Evolutionary conservation across 2,888 invertebrate species (phyloP), one percentile per base, ranked within the genome.

Genomic region (Dicyrtomina minuta): DNA sequence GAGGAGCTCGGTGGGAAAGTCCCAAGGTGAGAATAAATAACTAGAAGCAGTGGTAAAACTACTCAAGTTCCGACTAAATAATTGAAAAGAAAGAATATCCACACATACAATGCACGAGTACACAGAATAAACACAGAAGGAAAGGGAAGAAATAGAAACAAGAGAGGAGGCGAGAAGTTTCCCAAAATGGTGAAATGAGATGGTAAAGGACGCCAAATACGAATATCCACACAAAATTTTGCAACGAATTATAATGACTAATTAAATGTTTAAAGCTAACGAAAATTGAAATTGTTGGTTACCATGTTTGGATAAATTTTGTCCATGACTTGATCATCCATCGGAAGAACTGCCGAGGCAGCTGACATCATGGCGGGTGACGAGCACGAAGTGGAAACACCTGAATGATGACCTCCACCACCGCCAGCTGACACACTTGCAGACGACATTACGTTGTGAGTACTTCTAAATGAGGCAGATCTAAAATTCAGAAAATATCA

Each of bases 331-430:
- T 60, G 60, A 26, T 68, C 60, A 55, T 68, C 68, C 46, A 68
- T 53, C n/a, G 68, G 68, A 43, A 68, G 61, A 33, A 53, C 55
- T 15, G 68, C 68, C 24, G 68, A 68, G 59, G 68, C 61, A 15
- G 66, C 66, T 41, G 66, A 66, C 64, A 70, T 70, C 70, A 71
- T 73, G 24, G 72, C 74, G 8, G 74, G 74, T 27, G 72, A 72
- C 4, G 74, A 74, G 65, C 70, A 72, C 12, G 70, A 70, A n/a
- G 74, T 74, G 27, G 72, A 72, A 27, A 74, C 72, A 41, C 70
- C 72, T n/a, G 74, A 74, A 46, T 71, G 71, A 53, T 71, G 71
- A 55, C 71, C 70, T 58, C 60, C 59, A 17, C 62, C 68, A 8
- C 33, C 33, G 20, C 53, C 66, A 33, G 65, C 60, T 60, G 64